Base-by-base conservation (phyloP, 2,113 vertebrate species). In the Casuarius casuarius region DNA sequence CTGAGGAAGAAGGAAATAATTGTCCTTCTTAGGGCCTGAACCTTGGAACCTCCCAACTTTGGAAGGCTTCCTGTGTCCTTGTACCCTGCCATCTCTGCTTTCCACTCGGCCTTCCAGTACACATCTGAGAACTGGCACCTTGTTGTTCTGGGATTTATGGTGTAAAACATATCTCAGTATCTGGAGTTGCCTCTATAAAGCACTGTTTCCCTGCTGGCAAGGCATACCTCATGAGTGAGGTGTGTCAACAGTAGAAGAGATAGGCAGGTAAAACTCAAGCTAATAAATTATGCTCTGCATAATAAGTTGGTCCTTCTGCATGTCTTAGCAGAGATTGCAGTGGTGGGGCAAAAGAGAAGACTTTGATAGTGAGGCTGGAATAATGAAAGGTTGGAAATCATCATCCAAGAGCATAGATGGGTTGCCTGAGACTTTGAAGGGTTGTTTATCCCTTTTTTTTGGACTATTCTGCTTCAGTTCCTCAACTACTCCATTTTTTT, bases 261-360 rank as follows among this genome's bases (percentile, higher is more conserved):
- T 5, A 7, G 22, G 68, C 19, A 80, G 73, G 62, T 16, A 75
- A 82, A 71, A 79, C 38, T 29, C 38, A 63, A n/a, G 15, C 9
- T 49, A 29, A 44, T 44, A 83, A 70, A 58, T 71, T 33, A 33
- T 4, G 7, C 8, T 77, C 22, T n/a, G 46, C 4, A 2, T 52
- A 16, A 7, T 0, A 2, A 3, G 10, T 44, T 8, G 20, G 5
- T 9, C 23, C 59, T 94, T 84, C 46, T 2, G 10, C 1, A 1
- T 8, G 2, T 74, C 65, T 87, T 26, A 56, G 38, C 42, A 77
- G 22, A 0, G 3, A 26, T 5, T n/a, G 35, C 61, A 56, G 31
- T 16, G 12, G 31, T 61, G 29, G 25, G 54, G 17, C 62, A 82
- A 46, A 84, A 66, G 7, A 89, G 13, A 33, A 23, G 74, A 72